Percentiles rank a stretch among this genome's conserved stretches.
Evolutionary conservation across 2,797 vertebrate genomes (phyloP).

Genomic region (Clarias fuscus): DNA sequence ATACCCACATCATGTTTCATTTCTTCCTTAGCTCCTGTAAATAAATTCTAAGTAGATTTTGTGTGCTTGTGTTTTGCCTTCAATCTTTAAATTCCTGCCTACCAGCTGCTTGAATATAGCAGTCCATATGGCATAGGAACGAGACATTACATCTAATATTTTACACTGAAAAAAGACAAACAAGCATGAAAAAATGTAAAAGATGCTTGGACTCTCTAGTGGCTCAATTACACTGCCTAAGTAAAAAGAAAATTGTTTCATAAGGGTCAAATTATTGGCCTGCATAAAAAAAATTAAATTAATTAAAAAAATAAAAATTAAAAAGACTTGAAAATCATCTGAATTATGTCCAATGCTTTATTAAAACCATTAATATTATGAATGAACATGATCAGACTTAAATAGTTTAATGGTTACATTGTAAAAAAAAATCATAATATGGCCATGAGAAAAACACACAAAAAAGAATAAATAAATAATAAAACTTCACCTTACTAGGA

Average conservation of each 20-base stretch:
- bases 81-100: not conserved
- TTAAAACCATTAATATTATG: no score
- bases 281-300: no score
- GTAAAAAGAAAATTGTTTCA: not conserved
- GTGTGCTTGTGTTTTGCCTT: not conserved
- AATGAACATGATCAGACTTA: no score
- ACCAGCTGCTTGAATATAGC: not conserved
- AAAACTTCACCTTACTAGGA: no score
- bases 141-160: not conserved
- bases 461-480: no score
- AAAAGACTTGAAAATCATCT: no score
- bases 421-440: no score
- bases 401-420: no score
- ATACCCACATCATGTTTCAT: slow-evolving; percentile 9
- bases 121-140: not conserved
- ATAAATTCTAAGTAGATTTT: slow-evolving; percentile 8
- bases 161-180: not conserved
- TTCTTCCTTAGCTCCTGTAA: slow-evolving; percentile 5
- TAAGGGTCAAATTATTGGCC: no score
- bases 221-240: not conserved
- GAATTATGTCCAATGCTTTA: no score
- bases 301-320: no score
- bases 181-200: not conserved
- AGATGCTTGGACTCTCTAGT: not conserved
- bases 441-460: no score